Percentiles rank a stretch among this genome's conserved stretches.
Conservation (phyloP, 2,113 vertebrate species). For the Myxocyprinus asiaticus region DNA sequence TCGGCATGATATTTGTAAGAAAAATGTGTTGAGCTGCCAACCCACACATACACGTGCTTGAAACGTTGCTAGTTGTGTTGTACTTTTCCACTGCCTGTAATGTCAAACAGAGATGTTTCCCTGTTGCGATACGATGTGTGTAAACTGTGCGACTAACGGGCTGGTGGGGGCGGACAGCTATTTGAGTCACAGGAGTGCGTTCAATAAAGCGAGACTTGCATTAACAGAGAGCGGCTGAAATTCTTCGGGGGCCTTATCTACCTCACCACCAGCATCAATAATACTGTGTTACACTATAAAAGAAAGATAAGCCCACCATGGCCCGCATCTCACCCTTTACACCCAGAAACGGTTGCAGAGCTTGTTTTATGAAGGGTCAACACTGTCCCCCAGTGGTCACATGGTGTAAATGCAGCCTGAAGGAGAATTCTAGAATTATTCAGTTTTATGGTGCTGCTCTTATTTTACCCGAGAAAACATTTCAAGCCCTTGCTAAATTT, state of each 20-base stretch:
- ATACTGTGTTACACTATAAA: constrained; percentile 43
- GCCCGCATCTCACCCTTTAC: constrained; percentile 15
- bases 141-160: constrained; percentile 49
- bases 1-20: constrained; percentile 50
- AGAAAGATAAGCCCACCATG: constrained; percentile 25
- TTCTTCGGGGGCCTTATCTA: constrained; percentile 45
- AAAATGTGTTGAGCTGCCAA: constrained; percentile 2
- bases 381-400: constrained; percentile 71
- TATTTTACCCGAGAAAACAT: not conserved
- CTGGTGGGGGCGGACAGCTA: constrained; percentile 38
- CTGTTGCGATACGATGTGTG: constrained; percentile 17
- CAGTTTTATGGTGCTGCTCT: not conserved
- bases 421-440: not conserved
- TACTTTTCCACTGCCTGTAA: constrained; percentile 62
- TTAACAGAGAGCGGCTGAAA: constrained; percentile 42
- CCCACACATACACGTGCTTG: constrained; percentile 38
- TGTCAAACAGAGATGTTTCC: constrained; percentile 49
- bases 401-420: constrained; percentile 19
- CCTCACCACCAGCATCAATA: constrained; percentile 46
- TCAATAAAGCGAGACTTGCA: constrained; percentile 22
- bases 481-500: not conserved
- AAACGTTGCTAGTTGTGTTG: constrained; percentile 53
- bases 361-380: constrained; percentile 58
- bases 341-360: not conserved
- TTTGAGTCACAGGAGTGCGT: constrained; percentile 38